These are phyloP conservation scores for Psittacula cyanocephala DNA, from an alignment of 2,113 vertebrate genomes.

Conservation along the genomic window DNA sequence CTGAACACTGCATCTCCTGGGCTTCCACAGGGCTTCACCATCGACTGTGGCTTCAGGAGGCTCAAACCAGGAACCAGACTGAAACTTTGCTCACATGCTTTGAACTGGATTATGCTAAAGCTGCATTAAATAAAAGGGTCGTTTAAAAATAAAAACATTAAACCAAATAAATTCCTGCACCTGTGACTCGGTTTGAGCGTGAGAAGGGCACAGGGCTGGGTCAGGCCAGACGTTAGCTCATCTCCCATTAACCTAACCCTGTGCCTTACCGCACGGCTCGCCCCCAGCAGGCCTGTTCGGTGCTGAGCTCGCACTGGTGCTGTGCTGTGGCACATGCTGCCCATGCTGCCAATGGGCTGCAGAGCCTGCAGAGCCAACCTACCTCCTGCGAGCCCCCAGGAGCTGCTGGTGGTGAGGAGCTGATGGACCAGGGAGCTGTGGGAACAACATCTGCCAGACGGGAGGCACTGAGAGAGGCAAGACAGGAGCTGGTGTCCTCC, in stretches of 20 bases:
- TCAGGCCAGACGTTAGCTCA: fast-evolving
- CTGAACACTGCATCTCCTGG: neutral
- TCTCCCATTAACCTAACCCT: fast-evolving
- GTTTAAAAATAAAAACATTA: neutral
- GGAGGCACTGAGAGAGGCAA: neutral
- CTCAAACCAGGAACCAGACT: neutral
- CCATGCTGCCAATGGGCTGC: neutral
- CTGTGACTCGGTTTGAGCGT: fast-evolving
- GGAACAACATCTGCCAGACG: neutral
- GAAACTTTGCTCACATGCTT: neutral
- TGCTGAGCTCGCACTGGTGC: neutral
- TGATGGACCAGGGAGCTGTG: fast-evolving
- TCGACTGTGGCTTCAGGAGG: neutral
- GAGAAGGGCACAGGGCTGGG: neutral
- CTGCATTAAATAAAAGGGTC: neutral
- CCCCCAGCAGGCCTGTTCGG: neutral
- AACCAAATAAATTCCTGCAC: neutral
- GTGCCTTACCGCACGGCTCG: fast-evolving
- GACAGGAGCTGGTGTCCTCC: neutral
- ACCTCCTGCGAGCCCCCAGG: neutral
- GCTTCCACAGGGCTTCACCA: neutral
- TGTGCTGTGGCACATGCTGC: fast-evolving
- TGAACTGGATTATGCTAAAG: neutral
- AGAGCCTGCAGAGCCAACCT: neutral
- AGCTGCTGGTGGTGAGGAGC: neutral